Percentiles rank a stretch among this genome's conserved stretches.
phyloP scores from a whole-genome alignment of 2,888 invertebrate genomes.

The Tinea pellionella region DNA sequence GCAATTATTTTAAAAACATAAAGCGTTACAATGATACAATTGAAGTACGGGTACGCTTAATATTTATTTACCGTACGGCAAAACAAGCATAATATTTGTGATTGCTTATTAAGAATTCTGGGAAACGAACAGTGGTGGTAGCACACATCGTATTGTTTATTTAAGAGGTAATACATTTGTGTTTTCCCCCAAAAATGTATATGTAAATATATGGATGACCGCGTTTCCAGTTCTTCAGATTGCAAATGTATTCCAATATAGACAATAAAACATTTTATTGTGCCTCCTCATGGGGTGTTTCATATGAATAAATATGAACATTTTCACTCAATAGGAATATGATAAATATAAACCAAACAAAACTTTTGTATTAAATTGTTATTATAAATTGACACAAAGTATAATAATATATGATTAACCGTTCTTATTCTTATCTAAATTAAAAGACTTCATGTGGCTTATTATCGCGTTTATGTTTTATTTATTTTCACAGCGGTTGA shows the following conservation, averaged over 20 bases:
- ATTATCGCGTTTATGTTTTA: too few relatives aligned
- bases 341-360: not conserved
- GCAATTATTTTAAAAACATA: too few relatives aligned
- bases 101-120: not conserved
- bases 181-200: not conserved
- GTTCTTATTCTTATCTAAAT: too few relatives aligned
- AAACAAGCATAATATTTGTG: not conserved
- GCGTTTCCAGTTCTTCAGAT: not conserved
- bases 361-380: too few relatives aligned
- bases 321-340: not conserved
- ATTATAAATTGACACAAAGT: too few relatives aligned
- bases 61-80: not conserved
- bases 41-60: too few relatives aligned
- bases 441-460: too few relatives aligned
- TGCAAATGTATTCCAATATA: conserved; percentile 10
- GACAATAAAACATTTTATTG: conserved; percentile 7
- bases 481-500: too few relatives aligned
- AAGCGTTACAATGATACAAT: too few relatives aligned
- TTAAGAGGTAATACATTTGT: conserved; percentile 2
- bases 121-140: not conserved
- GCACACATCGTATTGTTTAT: not conserved
- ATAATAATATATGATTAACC: too few relatives aligned
- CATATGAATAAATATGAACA: conserved; percentile 1
- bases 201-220: conserved; percentile 10
- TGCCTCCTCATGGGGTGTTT: not conserved